These are phyloP conservation scores for Eristalis pertinax DNA, from an alignment of 2,888 invertebrate species.

Conservation along the genomic window DNA sequence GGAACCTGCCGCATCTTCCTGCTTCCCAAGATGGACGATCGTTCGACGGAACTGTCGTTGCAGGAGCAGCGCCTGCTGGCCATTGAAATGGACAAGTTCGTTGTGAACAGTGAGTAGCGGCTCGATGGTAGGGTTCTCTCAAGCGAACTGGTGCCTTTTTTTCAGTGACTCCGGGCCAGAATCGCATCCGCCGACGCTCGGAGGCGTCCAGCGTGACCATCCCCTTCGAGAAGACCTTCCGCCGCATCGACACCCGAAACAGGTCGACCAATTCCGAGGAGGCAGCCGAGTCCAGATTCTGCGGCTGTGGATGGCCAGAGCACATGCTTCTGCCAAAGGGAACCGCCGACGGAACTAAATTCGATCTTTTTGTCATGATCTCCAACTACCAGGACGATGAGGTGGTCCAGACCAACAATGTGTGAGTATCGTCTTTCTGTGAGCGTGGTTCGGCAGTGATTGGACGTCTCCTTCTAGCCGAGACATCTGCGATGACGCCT, in stretches of 20 bases:
- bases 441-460: too few relatives aligned
- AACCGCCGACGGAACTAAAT: conserved; percentile 84
- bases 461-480: conserved; percentile 46
- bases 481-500: conserved; percentile 84
- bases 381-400: conserved; percentile 87
- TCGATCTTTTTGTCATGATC: conserved; percentile 90
- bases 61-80: conserved; percentile 85
- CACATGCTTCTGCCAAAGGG: conserved; percentile 91
- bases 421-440: conserved; percentile 51
- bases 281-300: conserved; percentile 87
- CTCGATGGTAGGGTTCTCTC: background rate
- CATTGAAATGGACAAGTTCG: conserved; percentile 87
- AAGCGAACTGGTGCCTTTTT: background rate
- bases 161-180: conserved; percentile 87
- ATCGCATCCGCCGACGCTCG: conserved; percentile 86
- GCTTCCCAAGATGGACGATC: conserved; percentile 86
- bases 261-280: conserved; percentile 81
- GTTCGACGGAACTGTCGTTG: conserved; percentile 83
- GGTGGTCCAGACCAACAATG: conserved; percentile 75
- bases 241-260: conserved; percentile 84
- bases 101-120: conserved; percentile 83
- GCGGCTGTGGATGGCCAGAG: conserved; percentile 94
- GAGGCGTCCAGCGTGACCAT: conserved; percentile 90
- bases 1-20: conserved; percentile 87
- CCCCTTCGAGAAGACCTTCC: conserved; percentile 91